Conservation (phyloP, 1,140 invertebrate genomes). For the Phthorimaea operculella region DNA sequence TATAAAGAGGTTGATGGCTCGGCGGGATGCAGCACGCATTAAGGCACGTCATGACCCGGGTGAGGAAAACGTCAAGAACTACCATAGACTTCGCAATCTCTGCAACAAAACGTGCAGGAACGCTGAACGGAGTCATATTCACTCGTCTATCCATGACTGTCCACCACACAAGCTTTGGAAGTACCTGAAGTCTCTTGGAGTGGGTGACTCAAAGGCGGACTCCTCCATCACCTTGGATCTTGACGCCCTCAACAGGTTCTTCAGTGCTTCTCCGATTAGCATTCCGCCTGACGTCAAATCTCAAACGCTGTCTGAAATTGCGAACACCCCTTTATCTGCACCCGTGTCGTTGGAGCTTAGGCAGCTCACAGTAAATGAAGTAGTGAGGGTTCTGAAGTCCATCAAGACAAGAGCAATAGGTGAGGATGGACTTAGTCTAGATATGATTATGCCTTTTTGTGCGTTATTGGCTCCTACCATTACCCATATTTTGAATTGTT, state of each 20-base stretch:
- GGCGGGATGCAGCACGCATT: slow-evolving; percentile 1
- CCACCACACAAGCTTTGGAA: slow-evolving; percentile 3
- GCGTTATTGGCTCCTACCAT: background rate
- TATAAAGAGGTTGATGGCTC: slow-evolving; percentile 1
- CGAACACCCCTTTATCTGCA: background rate
- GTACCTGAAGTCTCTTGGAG: slow-evolving; percentile 4
- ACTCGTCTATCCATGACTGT: background rate
- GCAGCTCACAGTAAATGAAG: background rate
- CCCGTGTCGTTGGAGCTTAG: background rate
- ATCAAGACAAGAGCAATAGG: background rate
- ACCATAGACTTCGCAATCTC: background rate
- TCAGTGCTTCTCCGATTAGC: background rate
- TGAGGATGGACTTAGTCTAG: background rate
- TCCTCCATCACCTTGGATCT: background rate
- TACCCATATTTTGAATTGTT: background rate
- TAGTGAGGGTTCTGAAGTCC: background rate
- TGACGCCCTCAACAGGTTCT: background rate
- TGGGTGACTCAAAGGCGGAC: background rate
- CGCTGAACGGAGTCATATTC: background rate
- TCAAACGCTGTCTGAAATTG: background rate
- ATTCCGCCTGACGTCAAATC: background rate
- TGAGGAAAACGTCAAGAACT: background rate
- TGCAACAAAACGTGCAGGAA: slow-evolving; percentile 3
- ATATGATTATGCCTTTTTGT: background rate
- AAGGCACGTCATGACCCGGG: background rate